Evolutionary conservation across 2,113 vertebrate genomes (phyloP), one percentile per base, ranked within the genome.

Genomic region (Otis tarda): DNA sequence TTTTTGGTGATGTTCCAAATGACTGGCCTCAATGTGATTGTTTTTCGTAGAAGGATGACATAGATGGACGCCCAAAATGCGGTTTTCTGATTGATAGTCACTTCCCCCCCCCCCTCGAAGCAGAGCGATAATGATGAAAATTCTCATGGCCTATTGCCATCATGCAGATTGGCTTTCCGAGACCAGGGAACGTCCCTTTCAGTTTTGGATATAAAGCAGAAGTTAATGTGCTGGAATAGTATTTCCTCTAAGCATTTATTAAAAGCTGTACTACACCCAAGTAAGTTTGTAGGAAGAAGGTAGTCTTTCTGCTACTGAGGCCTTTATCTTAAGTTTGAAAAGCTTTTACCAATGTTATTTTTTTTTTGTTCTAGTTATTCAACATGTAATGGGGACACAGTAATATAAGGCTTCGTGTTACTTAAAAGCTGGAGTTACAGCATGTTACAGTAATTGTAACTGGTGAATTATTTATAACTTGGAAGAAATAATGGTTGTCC

Each of bases 301-400:
- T 61, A 73, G 83, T 89, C 49, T 70, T 95, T 96, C 90, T 95
- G 86, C 78, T 73, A 17, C 67, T 83, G 67, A 89, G 79, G 69
- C 49, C 68, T 78, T 91, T 90, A 76, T 87, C 45, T 94, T 82
- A 80, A 91, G 28, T 79, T 94, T 92, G 70, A 84, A 96, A 93
- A 96, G 85, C 68, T 93, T 95, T 96, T 95, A 85, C n/a, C 81
- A 80, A 19, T 78, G 75, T 63, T 83, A 65, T 10, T 69, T 95
- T 88, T 95, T 88, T 96, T 97, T 95, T 84, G 74, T 94, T 96
- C 41, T 77, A 86, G 81, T 97, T 95, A 65, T 43, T 92, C 91
- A 84, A 24, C 47, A 61, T 88, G 12, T 50, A 94, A 69, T 37
- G 86, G 76, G 82, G 81, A 83, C 74, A 75, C 65, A 87, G 83